phyloP scores from a whole-genome alignment of 2,888 invertebrate species.

The Artemia sp. region DNA sequence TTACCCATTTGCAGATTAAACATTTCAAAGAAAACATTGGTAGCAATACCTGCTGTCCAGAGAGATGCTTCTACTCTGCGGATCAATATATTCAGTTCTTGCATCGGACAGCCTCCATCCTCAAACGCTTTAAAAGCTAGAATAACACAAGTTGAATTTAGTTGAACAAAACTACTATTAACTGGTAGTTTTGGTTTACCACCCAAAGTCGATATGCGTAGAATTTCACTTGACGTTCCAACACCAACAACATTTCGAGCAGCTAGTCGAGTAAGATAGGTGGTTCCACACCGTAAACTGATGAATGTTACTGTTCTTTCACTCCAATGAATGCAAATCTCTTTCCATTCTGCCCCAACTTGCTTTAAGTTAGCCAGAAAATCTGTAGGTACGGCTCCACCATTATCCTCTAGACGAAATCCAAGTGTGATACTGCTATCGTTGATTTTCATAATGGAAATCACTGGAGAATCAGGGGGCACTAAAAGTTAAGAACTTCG shows the following conservation, averaged over 20 bases:
- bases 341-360: constrained; percentile 7
- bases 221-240: background rate
- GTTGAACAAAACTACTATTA: constrained; percentile 1
- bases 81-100: background rate
- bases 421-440: background rate
- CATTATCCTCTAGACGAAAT: background rate
- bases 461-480: background rate
- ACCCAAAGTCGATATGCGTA: background rate
- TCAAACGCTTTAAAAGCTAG: background rate
- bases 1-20: background rate
- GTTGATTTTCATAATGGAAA: background rate
- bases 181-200: background rate
- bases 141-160: background rate
- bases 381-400: background rate
- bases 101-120: background rate
- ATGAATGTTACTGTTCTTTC: background rate
- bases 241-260: constrained; percentile 2
- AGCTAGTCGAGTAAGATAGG: background rate
- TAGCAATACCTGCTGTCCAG: background rate
- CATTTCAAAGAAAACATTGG: background rate
- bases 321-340: background rate
- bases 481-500: background rate
- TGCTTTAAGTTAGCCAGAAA: background rate
- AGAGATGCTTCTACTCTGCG: background rate
- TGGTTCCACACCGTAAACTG: background rate